These are phyloP conservation scores for Pangasianodon gigas DNA, from an alignment of 2,113 vertebrate species.

Conservation along the genomic window DNA sequence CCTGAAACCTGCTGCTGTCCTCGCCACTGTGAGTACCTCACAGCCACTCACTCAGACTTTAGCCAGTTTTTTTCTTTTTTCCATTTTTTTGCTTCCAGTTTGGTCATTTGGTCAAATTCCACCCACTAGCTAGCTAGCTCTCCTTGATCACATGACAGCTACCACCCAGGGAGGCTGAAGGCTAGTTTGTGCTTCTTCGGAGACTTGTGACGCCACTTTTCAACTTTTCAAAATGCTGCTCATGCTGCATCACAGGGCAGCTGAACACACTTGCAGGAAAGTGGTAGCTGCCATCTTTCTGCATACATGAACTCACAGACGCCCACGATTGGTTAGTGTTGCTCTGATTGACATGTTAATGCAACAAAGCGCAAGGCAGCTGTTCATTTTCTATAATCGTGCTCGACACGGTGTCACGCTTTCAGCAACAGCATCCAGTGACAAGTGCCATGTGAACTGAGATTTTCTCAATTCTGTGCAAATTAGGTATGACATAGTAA, in stretches of 20 bases:
- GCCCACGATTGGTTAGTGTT: not conserved
- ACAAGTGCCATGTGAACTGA: not conserved
- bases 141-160: not conserved
- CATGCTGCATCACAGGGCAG: not conserved
- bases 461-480: not conserved
- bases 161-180: not conserved
- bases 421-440: not conserved
- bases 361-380: not conserved
- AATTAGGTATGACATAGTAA: not conserved
- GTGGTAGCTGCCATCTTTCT: not conserved
- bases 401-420: not conserved
- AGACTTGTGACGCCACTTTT: not conserved
- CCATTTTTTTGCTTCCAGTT: not conserved
- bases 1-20: conserved; percentile 96
- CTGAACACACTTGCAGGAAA: not conserved
- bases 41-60: not conserved
- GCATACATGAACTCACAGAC: not conserved
- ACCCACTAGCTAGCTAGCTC: not conserved
- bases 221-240: not conserved
- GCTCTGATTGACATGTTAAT: not conserved
- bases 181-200: not conserved
- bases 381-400: not conserved
- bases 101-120: not conserved
- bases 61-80: not conserved
- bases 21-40: conserved; percentile 82